Evolutionary conservation across 1,140 invertebrate genomes (phyloP), one percentile per base, ranked within the genome.

Genomic region (Drosophila carrolli): DNA sequence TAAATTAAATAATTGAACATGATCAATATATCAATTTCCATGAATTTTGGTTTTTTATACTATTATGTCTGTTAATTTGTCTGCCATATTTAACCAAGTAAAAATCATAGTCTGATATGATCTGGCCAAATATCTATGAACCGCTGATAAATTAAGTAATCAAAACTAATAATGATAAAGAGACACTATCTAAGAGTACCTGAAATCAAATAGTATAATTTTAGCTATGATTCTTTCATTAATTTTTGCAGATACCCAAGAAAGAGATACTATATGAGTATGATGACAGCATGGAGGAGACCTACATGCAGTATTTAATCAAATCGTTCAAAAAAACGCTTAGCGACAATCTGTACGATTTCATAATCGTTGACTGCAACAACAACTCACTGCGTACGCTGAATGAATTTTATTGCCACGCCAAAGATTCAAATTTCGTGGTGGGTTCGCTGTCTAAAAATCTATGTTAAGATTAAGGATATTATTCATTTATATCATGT

Each of bases 291-390:
- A 95, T 97, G 94, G 98, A 99, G 92, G 94, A 95, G 48, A 94
- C 94, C 27, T 99, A 99, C 85, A 91, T 96, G 68, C 94, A 94
- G 35, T 98, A 97, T 51, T 93, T 99, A 37, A 93, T 97, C 35
- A 98, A 98, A 93, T 96, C 97, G 14, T 98, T 98, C 85, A 98
- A 97, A 85, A 98, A 98, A 93, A 98, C 96, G 23, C 94, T 99
- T 7, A 96, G 95, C 40, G 97, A 98, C 93, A 97, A 97, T 29
- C 98, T 97, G 90, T 98, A 98, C 91, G 95, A 96, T 54, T 98
- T 99, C 91, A 96, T 99, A 63, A 97, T 99, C 91, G 95, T 98
- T 19, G 98, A 99, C 93, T 96, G 96, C 83, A 94, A 97, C 5
- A 97, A 98, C 92, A 96, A 98, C 72, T 96, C 96, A 84, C 94